These are phyloP conservation scores for Tolmerus cingulatus DNA, from an alignment of 2,888 invertebrate genomes.

Conservation along the genomic window DNA sequence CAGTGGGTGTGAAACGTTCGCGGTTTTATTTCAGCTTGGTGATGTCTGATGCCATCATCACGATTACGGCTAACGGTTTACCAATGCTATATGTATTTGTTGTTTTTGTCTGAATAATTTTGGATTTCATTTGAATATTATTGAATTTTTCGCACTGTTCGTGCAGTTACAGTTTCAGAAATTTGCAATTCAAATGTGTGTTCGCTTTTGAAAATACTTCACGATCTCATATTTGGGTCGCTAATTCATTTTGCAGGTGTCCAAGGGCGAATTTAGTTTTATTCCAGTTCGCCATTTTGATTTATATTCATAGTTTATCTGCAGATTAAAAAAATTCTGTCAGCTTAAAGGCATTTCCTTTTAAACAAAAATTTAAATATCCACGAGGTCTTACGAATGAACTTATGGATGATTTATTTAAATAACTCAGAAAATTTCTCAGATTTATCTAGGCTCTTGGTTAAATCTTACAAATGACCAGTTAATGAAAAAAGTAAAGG, in stretches of 20 bases:
- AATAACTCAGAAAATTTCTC: background rate
- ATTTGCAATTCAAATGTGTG: background rate
- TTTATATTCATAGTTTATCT: background rate
- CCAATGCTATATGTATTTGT: background rate
- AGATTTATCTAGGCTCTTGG: too few relatives aligned
- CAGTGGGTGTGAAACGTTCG: conserved; percentile 24
- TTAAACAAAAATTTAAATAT: too few relatives aligned
- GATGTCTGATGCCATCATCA: background rate
- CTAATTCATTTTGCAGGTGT: background rate
- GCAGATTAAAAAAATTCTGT: background rate
- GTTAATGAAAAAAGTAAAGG: too few relatives aligned
- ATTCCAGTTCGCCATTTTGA: background rate
- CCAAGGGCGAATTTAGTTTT: background rate
- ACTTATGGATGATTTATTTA: too few relatives aligned
- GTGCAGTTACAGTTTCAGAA: background rate
- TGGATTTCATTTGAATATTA: background rate
- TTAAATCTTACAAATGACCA: too few relatives aligned
- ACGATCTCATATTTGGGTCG: background rate
- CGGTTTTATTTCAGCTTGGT: background rate
- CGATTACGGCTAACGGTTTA: background rate
- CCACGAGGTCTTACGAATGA: too few relatives aligned
- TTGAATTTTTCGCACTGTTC: background rate
- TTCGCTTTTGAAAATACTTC: background rate
- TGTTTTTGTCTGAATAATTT: background rate
- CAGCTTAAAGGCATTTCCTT: too few relatives aligned